phyloP scores from a whole-genome alignment of 2,113 vertebrate species.

The Oreochromis spilurus region DNA sequence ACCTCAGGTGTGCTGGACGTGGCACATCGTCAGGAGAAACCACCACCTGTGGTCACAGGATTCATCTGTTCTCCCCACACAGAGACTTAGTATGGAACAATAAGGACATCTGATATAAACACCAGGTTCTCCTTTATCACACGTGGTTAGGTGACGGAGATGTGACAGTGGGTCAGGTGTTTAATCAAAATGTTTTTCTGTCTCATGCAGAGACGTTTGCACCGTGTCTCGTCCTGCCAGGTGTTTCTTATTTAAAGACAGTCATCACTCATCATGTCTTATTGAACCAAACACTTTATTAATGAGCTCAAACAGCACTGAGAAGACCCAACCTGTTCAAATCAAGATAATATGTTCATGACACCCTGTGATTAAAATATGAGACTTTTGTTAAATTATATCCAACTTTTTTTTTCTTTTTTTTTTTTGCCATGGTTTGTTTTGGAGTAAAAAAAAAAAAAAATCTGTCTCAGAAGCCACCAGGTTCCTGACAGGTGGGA shows the following conservation, averaged over 20 bases:
- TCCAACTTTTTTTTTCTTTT: neutral
- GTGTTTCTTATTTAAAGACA: neutral
- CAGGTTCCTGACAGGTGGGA: neutral
- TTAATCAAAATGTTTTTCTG: neutral
- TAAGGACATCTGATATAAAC: neutral
- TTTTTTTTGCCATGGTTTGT: neutral
- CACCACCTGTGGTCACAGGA: neutral
- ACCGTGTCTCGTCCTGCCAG: neutral
- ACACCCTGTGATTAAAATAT: neutral
- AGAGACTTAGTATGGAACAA: neutral
- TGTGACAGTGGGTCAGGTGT: neutral
- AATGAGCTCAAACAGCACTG: neutral
- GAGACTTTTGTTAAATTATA: neutral
- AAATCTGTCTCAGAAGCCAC: neutral
- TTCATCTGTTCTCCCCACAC: neutral
- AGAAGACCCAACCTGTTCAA: neutral
- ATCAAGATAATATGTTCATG: neutral
- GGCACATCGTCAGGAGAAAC: neutral
- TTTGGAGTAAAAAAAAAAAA: fast-evolving
- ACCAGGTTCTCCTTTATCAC: neutral
- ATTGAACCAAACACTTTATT: neutral
- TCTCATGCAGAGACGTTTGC: neutral
- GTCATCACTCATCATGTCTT: neutral
- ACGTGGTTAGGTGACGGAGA: neutral
- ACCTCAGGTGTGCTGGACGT: neutral